Conservation (phyloP, 1,140 invertebrate species). For the Drosophila dunni region DNA sequence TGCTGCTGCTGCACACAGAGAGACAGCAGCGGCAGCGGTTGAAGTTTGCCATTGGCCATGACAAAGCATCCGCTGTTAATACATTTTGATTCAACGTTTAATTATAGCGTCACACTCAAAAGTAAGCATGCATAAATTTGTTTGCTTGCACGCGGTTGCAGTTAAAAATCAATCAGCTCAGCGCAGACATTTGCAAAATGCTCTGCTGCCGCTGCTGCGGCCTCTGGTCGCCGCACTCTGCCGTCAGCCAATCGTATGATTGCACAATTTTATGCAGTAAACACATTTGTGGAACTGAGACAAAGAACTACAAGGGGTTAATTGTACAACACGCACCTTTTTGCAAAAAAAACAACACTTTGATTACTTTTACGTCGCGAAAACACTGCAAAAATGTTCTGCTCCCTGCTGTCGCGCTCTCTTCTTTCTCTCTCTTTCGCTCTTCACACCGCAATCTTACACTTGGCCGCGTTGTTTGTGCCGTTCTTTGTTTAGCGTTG, state of each 20-base stretch:
- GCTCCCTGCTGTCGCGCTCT: conserved; percentile 59
- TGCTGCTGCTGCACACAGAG: conserved; percentile 13
- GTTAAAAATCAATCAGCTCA: conserved; percentile 72
- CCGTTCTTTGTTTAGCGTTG: conserved; percentile 17
- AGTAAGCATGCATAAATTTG: conserved; percentile 6
- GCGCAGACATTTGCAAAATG: conserved; percentile 78
- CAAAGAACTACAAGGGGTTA: conserved; percentile 41
- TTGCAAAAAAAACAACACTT: conserved; percentile 45
- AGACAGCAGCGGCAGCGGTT: conserved; percentile 17
- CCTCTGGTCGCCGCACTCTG: conserved; percentile 4
- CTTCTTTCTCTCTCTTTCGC: conserved; percentile 43
- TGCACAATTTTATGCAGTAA: conserved; percentile 57
- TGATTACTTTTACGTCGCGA: conserved; percentile 71
- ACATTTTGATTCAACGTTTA: conserved; percentile 23
- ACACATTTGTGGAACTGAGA: conserved; percentile 10
- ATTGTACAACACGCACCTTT: conserved; percentile 63
- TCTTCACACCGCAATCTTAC: conserved; percentile 10
- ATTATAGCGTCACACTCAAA: conserved; percentile 34
- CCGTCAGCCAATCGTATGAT: conserved; percentile 36
- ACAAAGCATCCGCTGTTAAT: conserved; percentile 21
- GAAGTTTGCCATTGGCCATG: conserved; percentile 49
- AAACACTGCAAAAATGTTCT: conserved; percentile 74
- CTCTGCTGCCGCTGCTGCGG: conserved; percentile 44
- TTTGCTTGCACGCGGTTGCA: conserved; percentile 46
- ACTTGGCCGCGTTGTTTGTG: conserved; percentile 40